Evolutionary conservation across 2,797 vertebrate genomes (phyloP), one percentile per base, ranked within the genome.

Genomic region (Protonibea diacanthus): DNA sequence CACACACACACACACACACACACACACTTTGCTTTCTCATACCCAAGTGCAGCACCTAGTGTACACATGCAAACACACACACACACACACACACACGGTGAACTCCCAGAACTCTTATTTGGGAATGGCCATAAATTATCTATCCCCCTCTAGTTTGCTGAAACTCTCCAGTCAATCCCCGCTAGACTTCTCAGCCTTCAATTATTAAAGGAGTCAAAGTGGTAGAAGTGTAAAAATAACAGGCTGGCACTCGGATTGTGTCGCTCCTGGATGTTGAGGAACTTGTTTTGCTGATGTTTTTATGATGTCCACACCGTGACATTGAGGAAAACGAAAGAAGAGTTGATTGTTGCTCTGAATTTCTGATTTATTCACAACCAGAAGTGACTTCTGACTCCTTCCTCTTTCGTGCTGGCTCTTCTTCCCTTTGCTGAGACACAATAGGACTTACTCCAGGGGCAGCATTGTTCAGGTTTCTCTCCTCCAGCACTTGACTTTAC

Each of bases 61-160:
- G 63, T 60, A 55, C 59, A 60, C 76, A 81, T 40, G 3, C 53
- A 40, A 59, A 61, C 60, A 38, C 33, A 38, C 33, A 38, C 33
- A 8, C 72, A 78, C 66, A 69, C 51, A 60, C 68, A 49, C 27
- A 2, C 75, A 71, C 74, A 66, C 48, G 4, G 45, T 59, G 74
- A 86, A 85, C 55, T 87, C 79, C 74, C 77, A 58, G 12, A 73
- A 74, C 86, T 87, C 84, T 89, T 92, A 85, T 91, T 89, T 63
- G 42, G 87, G 74, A 86, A 63, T 44, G 20, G 71, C 67, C 76
- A 94, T 95, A 69, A 94, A 94, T 95, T 87, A 94, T 94, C 86
- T 71, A 93, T 88, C 40, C 49, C 38, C 57, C 65, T 70, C 74
- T 57, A 78, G 75, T 83, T 85, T 73, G 38, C 82, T 66, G 25